Evolutionary conservation across 2,888 invertebrate genomes (phyloP).

Genomic region (Buathra laborator): DNA sequence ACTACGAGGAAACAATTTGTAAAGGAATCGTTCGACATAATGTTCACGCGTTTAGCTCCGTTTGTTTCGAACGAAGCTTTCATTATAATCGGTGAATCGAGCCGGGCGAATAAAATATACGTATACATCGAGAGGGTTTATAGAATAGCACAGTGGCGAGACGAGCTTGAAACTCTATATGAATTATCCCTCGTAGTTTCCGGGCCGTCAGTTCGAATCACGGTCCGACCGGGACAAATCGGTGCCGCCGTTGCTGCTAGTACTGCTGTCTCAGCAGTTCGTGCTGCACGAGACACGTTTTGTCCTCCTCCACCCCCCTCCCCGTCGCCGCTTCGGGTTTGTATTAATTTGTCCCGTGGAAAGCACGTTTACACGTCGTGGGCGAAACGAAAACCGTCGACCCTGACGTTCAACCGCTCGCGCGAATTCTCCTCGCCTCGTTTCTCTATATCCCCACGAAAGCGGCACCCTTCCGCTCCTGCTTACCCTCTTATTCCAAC

Average conservation of each 20-base stretch:
- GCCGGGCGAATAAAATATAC: not conserved
- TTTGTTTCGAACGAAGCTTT: not conserved
- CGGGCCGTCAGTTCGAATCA: slow-evolving; percentile 48
- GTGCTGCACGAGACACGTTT: slow-evolving; percentile 64
- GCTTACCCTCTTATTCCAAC: slow-evolving; percentile 8
- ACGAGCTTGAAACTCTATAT: slow-evolving; percentile 39
- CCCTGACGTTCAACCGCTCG: slow-evolving; percentile 12
- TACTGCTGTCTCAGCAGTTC: slow-evolving; percentile 70
- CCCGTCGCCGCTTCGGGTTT: slow-evolving; percentile 12
- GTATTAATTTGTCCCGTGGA: slow-evolving; percentile 66
- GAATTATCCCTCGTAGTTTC: slow-evolving; percentile 53
- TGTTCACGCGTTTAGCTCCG: not conserved
- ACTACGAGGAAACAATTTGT: not conserved
- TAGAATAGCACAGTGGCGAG: slow-evolving; percentile 25
- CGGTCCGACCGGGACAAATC: slow-evolving; percentile 37
- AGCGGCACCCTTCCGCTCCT: slow-evolving; percentile 19
- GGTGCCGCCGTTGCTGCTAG: slow-evolving; percentile 4
- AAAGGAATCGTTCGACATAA: not conserved
- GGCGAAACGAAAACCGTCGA: slow-evolving; percentile 58
- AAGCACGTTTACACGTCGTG: slow-evolving; percentile 66
- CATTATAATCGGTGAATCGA: not conserved
- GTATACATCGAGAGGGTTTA: not conserved
- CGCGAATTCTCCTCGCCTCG: slow-evolving; percentile 40
- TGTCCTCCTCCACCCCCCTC: slow-evolving; percentile 16
- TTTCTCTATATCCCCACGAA: slow-evolving; percentile 15